Percentiles rank a stretch among this genome's conserved stretches.
Conservation (phyloP, 2,113 vertebrate genomes). For the Vireo altiloquus region DNA sequence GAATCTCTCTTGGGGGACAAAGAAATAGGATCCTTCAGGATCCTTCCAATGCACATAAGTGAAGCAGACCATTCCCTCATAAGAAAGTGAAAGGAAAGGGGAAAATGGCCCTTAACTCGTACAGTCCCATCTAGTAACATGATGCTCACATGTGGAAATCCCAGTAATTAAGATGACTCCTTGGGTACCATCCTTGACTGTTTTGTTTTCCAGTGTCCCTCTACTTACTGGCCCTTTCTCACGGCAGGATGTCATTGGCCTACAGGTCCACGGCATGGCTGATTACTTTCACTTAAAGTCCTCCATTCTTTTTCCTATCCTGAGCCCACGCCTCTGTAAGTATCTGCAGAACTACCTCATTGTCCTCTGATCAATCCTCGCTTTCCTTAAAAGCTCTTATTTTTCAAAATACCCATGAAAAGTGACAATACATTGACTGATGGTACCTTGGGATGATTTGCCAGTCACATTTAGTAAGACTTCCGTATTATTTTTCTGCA, state of each 20-base stretch:
- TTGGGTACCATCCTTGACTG: neutral
- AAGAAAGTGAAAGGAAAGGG: neutral
- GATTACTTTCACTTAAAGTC: neutral
- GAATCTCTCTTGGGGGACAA: neutral
- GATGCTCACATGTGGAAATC: neutral
- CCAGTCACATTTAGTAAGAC: neutral
- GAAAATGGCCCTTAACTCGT: rapidly evolving
- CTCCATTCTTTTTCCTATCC: neutral
- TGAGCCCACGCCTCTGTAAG: neutral
- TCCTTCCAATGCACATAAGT: neutral
- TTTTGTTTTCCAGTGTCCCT: neutral
- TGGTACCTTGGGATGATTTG: neutral
- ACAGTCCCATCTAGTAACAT: neutral
- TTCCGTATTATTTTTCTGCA: neutral
- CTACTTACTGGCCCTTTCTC: neutral
- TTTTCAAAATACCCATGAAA: neutral
- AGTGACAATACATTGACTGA: neutral
- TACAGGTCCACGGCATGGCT: neutral
- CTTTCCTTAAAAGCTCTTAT: neutral
- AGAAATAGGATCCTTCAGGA: neutral
- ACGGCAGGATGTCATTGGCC: neutral
- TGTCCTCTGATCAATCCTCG: neutral
- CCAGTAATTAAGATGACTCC: neutral
- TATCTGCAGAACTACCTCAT: neutral
- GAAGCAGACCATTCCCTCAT: neutral